Base-by-base conservation (phyloP, 2,888 invertebrate species). In the Ischnura elegans region DNA sequence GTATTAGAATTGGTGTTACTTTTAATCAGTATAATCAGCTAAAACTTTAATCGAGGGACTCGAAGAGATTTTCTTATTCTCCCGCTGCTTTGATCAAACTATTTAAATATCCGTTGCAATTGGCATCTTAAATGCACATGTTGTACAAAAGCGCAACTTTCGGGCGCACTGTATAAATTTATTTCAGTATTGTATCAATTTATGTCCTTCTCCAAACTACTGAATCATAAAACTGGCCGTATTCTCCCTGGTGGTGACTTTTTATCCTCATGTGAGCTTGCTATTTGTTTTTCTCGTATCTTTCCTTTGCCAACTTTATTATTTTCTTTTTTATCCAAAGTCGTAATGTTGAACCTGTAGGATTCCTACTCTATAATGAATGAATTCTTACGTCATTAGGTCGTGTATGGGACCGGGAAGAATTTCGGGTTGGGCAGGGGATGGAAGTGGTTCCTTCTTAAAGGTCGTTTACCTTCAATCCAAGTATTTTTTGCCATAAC, bases 321-420 rank as follows among this genome's bases (percentile, higher is more conserved):
- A n/a, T 36, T 36, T 66, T 66, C 55, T 25, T n/a, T 16, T 19
- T 76, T n/a, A 16, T 2, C n/a, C n/a, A 42, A 21, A 43, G 90
- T 76, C 76, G 76, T 13, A 66, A 42, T 25, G 36, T 55, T 25
- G 61, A 25, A 19, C 66, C 25, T 8, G 36, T 42, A 10, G 45
- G 10, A 55, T 90, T 90, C 61, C 45, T 43, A 45, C 51, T n/a
- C n/a, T 66, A 43, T 66, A 90, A 90, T 90, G 90, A 90, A 90
- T 90, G 90, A 90, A 90, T 90, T 90, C 90, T 90, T 90, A 90
- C 90, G 90, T 90, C 90, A 90, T 36, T 66, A 43, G 43, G 55
- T n/a, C 61, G 43, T 90, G 45, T 66, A 90, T 43, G 36, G 51
- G 51, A 13, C 19, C 51, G 51, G 1, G 19, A 19, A 19, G 51